Evolutionary conservation across 2,797 vertebrate species (phyloP).

Genomic region (Coranthus polyacanthus): DNA sequence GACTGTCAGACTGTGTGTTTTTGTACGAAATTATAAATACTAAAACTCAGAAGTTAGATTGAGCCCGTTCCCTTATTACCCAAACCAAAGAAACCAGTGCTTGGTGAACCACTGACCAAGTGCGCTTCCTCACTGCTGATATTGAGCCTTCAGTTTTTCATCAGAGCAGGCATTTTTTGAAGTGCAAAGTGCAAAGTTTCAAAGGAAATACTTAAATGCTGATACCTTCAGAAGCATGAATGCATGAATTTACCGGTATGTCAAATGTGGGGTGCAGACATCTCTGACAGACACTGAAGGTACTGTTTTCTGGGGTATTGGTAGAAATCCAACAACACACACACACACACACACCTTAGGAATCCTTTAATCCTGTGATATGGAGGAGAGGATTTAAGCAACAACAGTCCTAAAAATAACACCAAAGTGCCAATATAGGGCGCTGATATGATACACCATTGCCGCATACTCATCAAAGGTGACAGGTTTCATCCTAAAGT

Average conservation of each 20-base stretch:
- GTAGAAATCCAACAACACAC: slow-evolving; percentile 56
- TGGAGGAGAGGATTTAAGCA: slow-evolving; percentile 68
- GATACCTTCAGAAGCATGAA: slow-evolving; percentile 23
- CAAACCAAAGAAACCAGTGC: no score
- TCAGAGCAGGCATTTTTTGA: neutral
- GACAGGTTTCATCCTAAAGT: slow-evolving; percentile 57
- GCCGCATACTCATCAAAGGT: slow-evolving; percentile 55
- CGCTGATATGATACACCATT: slow-evolving; percentile 44
- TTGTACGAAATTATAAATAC: no score
- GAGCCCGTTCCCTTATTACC: no score
- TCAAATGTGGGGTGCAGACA: slow-evolving; percentile 32
- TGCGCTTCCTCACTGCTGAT: no score
- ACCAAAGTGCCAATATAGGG: slow-evolving; percentile 55
- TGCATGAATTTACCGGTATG: slow-evolving; percentile 25
- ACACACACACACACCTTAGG: slow-evolving; percentile 41
- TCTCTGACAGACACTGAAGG: slow-evolving; percentile 27
- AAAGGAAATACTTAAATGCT: slow-evolving; percentile 14
- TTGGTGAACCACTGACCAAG: no score
- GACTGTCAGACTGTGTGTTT: no score
- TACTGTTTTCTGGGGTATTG: slow-evolving; percentile 45
- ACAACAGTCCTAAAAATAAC: slow-evolving; percentile 72
- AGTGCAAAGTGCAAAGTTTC: slow-evolving; percentile 11
- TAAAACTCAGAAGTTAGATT: no score
- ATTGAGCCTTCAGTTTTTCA: neutral
- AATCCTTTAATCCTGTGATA: slow-evolving; percentile 75